Evolutionary conservation across 2,888 invertebrate genomes (phyloP), one percentile per base, ranked within the genome.

Genomic region (Torymus texanus): DNA sequence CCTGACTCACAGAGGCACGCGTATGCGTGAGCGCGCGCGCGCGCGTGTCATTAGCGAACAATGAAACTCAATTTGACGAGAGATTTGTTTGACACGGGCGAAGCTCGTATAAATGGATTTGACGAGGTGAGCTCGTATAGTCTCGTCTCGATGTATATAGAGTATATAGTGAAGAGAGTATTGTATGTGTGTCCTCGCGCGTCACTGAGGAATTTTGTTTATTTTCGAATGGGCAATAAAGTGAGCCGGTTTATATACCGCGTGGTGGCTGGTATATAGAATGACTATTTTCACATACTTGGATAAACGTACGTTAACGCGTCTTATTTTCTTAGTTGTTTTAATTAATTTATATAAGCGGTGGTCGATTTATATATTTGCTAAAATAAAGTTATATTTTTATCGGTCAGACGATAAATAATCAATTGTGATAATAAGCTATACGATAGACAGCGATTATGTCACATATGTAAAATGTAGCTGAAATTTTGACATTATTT

Each of bases 31-130:
- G n/a, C n/a, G 3, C 5, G 18, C 14, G 14, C 5, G 24, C 24
- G 24, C 70, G 58, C 13, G 55, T 21, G 72, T 74, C 63, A 74
- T 77, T 80, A 76, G 74, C 63, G 67, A 74, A 80, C 75, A 76
- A 80, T 80, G 73, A 77, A 80, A 74, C 53, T 55, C 67, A 76
- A 76, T 75, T 80, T 76, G 72, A 75, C 41, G 75, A 75, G 55
- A 72, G 75, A 76, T 72, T 80, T 80, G 75, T 71, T 75, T 79
- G 74, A 75, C 74, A 68, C 29, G 51, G 11, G 13, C 63, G 62
- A 41, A 21, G 51, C 63, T 56, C 70, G 29, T 58, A 58, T 72
- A 72, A 67, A 72, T 65, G 62, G 10, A 71, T 65, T 65, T 65
- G 18, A 65, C n/a, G 29, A 53, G 11, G 18, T 1, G 21, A 29